Conservation (phyloP, 2,888 invertebrate species). For the Rambutsinella grinnellia region DNA sequence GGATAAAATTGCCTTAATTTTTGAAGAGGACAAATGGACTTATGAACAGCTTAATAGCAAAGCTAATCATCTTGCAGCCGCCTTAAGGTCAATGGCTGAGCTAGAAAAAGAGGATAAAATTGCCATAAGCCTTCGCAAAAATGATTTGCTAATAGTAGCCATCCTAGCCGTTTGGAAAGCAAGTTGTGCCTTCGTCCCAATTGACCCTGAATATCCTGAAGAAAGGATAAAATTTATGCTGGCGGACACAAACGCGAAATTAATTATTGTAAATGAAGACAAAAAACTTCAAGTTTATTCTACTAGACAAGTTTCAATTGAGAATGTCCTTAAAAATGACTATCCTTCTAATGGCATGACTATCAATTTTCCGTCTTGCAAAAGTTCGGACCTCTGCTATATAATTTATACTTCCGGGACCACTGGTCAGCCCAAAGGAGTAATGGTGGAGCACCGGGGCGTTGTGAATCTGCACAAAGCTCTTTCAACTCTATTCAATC, state of each 20-base stretch:
- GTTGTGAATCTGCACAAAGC: background rate
- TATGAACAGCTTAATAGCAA: slow-evolving; percentile 16
- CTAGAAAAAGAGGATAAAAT: slow-evolving; percentile 80
- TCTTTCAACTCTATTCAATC: slow-evolving; percentile 1
- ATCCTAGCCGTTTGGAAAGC: slow-evolving; percentile 83
- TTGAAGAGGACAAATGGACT: background rate
- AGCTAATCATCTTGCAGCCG: slow-evolving; percentile 55
- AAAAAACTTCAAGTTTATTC: too few species aligned
- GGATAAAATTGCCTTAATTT: background rate
- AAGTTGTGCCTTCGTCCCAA: slow-evolving; percentile 86
- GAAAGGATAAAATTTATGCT: slow-evolving; percentile 83
- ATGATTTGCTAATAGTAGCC: slow-evolving; percentile 77
- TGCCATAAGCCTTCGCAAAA: slow-evolving; percentile 84
- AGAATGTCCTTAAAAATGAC: too few species aligned
- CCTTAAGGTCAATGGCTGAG: slow-evolving; percentile 69
- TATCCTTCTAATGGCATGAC: too few species aligned
- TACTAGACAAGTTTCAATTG: too few species aligned
- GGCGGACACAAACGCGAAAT: slow-evolving; percentile 79
- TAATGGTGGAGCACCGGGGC: slow-evolving; percentile 3
- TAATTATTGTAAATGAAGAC: slow-evolving; percentile 78
- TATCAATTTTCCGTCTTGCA: too few species aligned
- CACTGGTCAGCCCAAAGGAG: slow-evolving; percentile 85
- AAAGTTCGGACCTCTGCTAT: slow-evolving; percentile 16
- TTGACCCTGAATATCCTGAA: slow-evolving; percentile 81
- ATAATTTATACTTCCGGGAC: slow-evolving; percentile 88